These are phyloP conservation scores for Athetis lepigone DNA, from an alignment of 2,888 invertebrate species.

Conservation along the genomic window DNA sequence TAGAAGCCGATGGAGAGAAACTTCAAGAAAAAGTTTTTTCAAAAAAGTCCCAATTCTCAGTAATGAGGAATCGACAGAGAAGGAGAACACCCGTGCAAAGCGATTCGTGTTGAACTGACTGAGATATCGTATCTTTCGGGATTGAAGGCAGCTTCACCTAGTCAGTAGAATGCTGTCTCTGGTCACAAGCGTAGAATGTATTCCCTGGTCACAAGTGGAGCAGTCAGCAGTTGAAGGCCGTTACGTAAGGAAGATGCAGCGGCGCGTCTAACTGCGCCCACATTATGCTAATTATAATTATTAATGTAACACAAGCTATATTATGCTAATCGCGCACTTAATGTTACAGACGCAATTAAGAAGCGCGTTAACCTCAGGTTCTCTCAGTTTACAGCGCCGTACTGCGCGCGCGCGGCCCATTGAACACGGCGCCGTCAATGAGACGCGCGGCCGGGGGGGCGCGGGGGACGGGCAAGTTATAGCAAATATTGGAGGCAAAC, in stretches of 20 bases:
- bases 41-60: too few relatives aligned
- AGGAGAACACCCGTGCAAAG: too few relatives aligned
- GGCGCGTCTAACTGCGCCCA: conserved; percentile 48
- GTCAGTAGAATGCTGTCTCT: too few relatives aligned
- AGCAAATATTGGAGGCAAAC: too few relatives aligned
- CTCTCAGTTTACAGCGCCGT: conserved; percentile 9
- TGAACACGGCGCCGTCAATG: conserved; percentile 7
- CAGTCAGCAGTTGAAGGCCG: conserved; percentile 20
- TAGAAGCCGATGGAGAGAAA: too few relatives aligned
- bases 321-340: conserved; percentile 69
- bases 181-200: too few relatives aligned
- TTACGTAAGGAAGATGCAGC: conserved; percentile 45
- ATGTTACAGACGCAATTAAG: conserved; percentile 66
- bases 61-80: too few relatives aligned
- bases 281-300: conserved; percentile 68
- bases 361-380: conserved; percentile 64
- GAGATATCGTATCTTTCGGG: too few relatives aligned
- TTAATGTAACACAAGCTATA: conserved; percentile 63
- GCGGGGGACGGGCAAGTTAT: too few relatives aligned
- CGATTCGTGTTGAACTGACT: too few relatives aligned
- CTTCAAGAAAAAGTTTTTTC: too few relatives aligned
- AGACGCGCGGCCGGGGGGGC: neutral
- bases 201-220: neutral
- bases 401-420: conserved; percentile 6
- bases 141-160: too few relatives aligned